Percentiles rank a stretch among this genome's conserved stretches.
Evolutionary conservation across 1,140 invertebrate species (phyloP).

Genomic region (Ceratina japonica): DNA sequence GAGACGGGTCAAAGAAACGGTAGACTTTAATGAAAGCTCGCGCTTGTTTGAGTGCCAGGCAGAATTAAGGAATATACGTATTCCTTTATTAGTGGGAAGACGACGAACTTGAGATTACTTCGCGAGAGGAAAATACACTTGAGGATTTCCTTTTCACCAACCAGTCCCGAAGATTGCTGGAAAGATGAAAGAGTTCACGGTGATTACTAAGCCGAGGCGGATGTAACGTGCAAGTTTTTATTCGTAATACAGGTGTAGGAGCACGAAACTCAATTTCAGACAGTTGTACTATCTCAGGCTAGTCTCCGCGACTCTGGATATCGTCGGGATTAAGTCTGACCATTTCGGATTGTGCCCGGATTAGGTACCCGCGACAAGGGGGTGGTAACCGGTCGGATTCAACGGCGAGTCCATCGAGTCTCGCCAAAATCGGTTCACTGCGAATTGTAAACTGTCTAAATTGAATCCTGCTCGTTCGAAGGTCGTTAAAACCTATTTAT

Average conservation of each 20-base stretch:
- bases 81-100: neutral
- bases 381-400: neutral
- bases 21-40: slow-evolving; percentile 13
- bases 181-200: neutral
- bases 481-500: neutral
- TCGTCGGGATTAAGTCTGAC: slow-evolving; percentile 1
- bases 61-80: slow-evolving; percentile 15
- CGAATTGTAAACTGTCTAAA: neutral
- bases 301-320: neutral
- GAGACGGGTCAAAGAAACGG: neutral
- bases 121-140: neutral
- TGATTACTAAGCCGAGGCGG: neutral
- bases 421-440: neutral
- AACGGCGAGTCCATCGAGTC: neutral
- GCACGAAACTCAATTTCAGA: neutral
- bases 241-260: neutral
- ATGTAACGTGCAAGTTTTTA: neutral
- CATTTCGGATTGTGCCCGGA: slow-evolving; percentile 11
- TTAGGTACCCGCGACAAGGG: neutral
- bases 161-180: neutral
- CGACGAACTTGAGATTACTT: neutral
- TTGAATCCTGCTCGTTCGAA: neutral
- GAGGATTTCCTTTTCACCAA: too few relatives aligned
- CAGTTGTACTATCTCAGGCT: neutral
- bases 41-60: slow-evolving; percentile 16